Evolutionary conservation across 2,888 invertebrate genomes (phyloP).

Genomic region (Stramonita haemastoma): DNA sequence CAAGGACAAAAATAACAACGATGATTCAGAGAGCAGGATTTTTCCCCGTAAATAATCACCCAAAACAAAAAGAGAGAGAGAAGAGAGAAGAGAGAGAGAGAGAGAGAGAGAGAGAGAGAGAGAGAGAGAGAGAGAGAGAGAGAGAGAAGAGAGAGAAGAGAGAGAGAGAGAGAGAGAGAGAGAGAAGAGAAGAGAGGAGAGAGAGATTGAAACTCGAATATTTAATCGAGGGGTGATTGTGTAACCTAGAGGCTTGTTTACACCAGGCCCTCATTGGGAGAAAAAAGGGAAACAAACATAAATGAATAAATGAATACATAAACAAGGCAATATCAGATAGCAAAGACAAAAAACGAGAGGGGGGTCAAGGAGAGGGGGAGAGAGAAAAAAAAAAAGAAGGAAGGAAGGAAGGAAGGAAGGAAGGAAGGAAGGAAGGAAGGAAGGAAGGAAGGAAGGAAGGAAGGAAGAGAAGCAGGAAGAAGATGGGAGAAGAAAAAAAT

Average conservation of each 20-base stretch:
- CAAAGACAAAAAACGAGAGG: background rate
- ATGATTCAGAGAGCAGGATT: too few species aligned
- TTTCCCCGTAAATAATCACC: too few species aligned
- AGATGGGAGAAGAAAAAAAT: background rate
- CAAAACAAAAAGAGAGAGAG: too few species aligned
- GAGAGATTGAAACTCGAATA: background rate
- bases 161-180: background rate
- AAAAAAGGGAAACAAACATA: too few species aligned
- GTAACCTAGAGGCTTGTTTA: too few species aligned
- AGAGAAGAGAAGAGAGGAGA: background rate
- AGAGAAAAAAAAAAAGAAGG: background rate
- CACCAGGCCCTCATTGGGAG: too few species aligned
- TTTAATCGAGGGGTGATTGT: too few species aligned
- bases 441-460: background rate
- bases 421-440: background rate
- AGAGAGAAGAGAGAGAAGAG: background rate
- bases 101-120: too few species aligned
- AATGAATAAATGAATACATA: too few species aligned
- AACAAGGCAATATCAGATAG: background rate
- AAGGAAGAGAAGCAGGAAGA: background rate
- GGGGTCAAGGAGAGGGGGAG: background rate
- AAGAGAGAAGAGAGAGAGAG: too few species aligned
- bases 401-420: background rate
- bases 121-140: constrained; percentile 6
- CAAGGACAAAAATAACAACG: too few species aligned